phyloP scores from a whole-genome alignment of 2,888 invertebrate species.

The Caradrina clavipalpis region DNA sequence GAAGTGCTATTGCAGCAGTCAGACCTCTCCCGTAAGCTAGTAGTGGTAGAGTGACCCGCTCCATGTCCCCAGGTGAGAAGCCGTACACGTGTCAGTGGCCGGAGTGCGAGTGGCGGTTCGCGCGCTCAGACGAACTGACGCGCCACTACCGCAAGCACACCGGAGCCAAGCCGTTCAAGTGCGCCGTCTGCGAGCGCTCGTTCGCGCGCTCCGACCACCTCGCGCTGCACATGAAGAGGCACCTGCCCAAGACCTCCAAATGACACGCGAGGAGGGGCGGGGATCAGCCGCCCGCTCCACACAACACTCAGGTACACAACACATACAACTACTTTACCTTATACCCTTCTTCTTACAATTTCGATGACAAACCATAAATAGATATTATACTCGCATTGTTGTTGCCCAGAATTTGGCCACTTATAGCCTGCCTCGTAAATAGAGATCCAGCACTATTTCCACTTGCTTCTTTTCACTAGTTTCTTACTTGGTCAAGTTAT shows the following conservation, averaged over 20 bases:
- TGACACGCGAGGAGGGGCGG: constrained; percentile 90
- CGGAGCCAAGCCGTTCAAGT: constrained; percentile 99
- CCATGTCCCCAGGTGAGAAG: constrained; percentile 95
- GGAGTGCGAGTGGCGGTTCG: constrained; percentile 99
- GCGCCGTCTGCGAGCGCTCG: constrained; percentile 98
- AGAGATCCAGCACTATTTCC: background rate
- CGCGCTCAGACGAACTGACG: constrained; percentile 98
- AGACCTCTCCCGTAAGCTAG: background rate
- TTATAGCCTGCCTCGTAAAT: too few relatives aligned
- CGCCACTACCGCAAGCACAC: constrained; percentile 99
- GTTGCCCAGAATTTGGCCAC: too few relatives aligned
- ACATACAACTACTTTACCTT: background rate
- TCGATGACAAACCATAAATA: too few relatives aligned
- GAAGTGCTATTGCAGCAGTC: background rate
- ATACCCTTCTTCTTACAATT: too few relatives aligned
- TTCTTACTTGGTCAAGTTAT: too few relatives aligned
- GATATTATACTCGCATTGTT: too few relatives aligned
- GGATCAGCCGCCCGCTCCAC: constrained; percentile 83
- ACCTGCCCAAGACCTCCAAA: constrained; percentile 96
- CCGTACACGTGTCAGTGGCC: constrained; percentile 99
- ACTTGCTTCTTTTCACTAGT: background rate
- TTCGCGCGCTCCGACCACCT: constrained; percentile 99
- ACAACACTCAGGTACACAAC: constrained; percentile 78
- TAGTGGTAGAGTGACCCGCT: constrained; percentile 18
- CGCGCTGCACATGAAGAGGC: constrained; percentile 98